These are phyloP conservation scores for Anguilla pacifica DNA, from an alignment of 2,797 vertebrate species.

Conservation along the genomic window DNA sequence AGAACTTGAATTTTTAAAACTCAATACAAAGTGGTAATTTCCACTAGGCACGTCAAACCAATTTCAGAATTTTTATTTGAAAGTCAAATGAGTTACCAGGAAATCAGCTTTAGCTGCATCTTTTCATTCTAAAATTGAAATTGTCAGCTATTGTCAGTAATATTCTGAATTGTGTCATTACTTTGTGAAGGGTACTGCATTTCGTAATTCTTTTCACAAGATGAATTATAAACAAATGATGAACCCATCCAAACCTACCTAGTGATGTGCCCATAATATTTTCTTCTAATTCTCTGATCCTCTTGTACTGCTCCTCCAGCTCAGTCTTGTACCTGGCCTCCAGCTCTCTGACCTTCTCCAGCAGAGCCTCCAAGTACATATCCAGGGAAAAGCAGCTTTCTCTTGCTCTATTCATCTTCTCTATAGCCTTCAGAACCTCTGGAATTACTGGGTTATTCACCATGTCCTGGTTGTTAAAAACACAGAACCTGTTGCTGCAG, in stretches of 20 bases:
- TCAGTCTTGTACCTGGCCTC: not conserved
- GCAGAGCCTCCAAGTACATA: not conserved
- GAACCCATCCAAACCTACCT: not conserved
- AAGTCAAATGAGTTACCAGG: no score
- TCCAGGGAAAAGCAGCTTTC: not conserved
- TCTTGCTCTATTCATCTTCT: no score
- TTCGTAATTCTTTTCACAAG: not conserved
- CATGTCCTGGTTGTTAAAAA: not conserved
- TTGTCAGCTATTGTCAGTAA: no score
- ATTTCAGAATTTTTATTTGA: no score
- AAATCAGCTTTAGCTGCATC: not conserved
- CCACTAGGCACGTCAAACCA: no score
- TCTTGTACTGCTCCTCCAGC: not conserved
- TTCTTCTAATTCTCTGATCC: not conserved
- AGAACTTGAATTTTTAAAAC: no score
- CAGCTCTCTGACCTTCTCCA: not conserved
- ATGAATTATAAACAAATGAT: not conserved
- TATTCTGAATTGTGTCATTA: not conserved
- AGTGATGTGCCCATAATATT: not conserved
- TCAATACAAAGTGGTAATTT: no score
- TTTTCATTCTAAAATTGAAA: not conserved
- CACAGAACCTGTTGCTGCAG: not conserved
- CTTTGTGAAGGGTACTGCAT: not conserved
- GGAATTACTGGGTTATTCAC: not conserved
- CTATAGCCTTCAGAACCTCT: not conserved